Conservation (phyloP, 1,140 invertebrate species). For the Octopus sinensis region DNA sequence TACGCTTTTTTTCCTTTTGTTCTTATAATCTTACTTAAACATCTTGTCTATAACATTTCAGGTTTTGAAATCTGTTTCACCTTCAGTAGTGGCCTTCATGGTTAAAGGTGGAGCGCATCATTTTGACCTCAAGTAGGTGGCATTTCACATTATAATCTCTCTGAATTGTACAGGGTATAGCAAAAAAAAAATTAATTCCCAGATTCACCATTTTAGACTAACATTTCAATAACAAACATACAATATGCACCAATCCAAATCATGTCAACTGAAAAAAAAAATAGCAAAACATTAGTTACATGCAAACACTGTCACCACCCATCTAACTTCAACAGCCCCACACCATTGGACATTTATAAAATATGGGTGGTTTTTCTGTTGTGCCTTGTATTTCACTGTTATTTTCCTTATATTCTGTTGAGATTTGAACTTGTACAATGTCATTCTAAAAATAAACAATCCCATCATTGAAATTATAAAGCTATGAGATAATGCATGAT, state of each 20-base stretch:
- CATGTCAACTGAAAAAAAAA: neutral
- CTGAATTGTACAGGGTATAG: neutral
- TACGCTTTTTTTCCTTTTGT: too few species aligned
- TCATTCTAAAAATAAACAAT: too few species aligned
- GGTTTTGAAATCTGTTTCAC: constrained; percentile 63
- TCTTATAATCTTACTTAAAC: too few species aligned
- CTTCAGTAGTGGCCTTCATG: constrained; percentile 42
- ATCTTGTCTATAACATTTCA: constrained; percentile 16
- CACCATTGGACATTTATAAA: too few species aligned
- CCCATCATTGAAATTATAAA: too few species aligned
- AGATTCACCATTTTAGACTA: neutral
- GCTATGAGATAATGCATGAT: too few species aligned
- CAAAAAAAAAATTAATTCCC: neutral
- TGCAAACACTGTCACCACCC: neutral
- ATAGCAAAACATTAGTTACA: neutral
- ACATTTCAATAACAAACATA: neutral
- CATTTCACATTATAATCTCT: neutral
- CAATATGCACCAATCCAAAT: neutral
- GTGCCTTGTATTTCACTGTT: too few species aligned
- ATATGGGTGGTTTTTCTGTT: too few species aligned
- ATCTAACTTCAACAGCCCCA: too few species aligned
- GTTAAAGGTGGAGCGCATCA: constrained; percentile 48
- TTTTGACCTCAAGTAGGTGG: constrained; percentile 41
- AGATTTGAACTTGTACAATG: too few species aligned
- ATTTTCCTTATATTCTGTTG: too few species aligned